A percentile compares a stretch with the other conserved stretches of the same genome.
phyloP scores from a whole-genome alignment of 2,113 vertebrate genomes.

The Pongo abelii region DNA sequence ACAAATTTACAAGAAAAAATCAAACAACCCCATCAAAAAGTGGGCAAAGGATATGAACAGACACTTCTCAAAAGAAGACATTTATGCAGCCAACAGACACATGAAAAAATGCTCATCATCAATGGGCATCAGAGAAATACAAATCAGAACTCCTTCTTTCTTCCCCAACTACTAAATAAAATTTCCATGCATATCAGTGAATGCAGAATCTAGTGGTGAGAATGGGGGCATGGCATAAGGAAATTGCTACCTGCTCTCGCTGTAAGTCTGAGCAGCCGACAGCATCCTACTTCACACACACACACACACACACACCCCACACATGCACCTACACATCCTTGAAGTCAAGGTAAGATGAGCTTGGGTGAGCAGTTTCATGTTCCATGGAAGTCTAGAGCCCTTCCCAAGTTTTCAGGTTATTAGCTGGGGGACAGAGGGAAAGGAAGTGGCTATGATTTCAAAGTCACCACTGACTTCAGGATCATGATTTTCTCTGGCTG shows the following conservation, averaged over 20 bases:
- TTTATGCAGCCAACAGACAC: no score
- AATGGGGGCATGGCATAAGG: neutral
- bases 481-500: neutral
- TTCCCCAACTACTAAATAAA: neutral
- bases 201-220: no score
- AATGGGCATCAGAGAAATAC: no score
- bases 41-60: no score
- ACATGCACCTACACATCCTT: neutral
- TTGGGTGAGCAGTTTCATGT: no score
- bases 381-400: neutral
- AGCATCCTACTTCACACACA: neutral
- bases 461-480: neutral
- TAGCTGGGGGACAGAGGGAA: no score
- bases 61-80: no score
- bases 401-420: neutral
- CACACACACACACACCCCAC: no score
- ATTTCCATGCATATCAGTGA: neutral
- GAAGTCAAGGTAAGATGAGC: neutral
- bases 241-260: accelerated
- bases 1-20: no score
- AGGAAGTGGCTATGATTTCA: no score
- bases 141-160: neutral
- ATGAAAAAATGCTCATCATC: no score
- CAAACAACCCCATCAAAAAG: no score
- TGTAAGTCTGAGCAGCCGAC: neutral